A percentile compares a stretch with the other conserved stretches of the same genome.
phyloP scores from a whole-genome alignment of 1,140 invertebrate species.

The Mesaphorura yosii region DNA sequence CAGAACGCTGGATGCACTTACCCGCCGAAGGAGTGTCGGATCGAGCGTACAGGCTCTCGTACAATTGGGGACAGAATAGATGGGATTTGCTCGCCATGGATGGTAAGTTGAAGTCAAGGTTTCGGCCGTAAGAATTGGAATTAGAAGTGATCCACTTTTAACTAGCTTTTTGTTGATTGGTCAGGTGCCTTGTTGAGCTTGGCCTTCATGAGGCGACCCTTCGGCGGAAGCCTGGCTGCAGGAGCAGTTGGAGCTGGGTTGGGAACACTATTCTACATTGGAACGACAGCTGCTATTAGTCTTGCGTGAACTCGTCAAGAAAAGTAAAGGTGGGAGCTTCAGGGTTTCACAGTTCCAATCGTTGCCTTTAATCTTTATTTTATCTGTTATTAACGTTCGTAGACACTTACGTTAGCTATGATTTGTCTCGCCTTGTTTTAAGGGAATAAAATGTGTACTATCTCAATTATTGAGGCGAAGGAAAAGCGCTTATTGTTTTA shows the following conservation, averaged over 20 bases:
- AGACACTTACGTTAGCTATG: too few species aligned
- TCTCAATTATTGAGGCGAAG: too few species aligned
- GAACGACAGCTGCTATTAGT: background rate
- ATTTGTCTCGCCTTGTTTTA: too few species aligned
- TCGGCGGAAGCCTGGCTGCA: background rate
- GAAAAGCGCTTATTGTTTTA: too few species aligned
- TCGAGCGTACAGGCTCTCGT: conserved; percentile 1
- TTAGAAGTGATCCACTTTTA: background rate
- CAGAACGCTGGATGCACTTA: background rate
- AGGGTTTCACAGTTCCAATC: too few species aligned
- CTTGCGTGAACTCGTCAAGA: too few species aligned
- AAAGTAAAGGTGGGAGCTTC: too few species aligned
- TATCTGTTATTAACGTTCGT: too few species aligned
- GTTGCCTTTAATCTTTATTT: too few species aligned
- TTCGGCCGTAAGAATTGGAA: background rate
- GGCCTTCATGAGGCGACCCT: background rate
- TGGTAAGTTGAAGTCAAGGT: background rate
- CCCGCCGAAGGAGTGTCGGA: background rate
- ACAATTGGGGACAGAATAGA: conserved; percentile 9
- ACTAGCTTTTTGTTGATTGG: background rate
- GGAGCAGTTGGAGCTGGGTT: background rate
- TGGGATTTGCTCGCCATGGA: conserved; percentile 1
- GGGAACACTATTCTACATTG: background rate
- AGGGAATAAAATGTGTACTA: too few species aligned
- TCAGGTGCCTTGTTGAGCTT: background rate